These are phyloP conservation scores for Harlomillsia oculata DNA, from an alignment of 1,140 invertebrate species.

Conservation along the genomic window DNA sequence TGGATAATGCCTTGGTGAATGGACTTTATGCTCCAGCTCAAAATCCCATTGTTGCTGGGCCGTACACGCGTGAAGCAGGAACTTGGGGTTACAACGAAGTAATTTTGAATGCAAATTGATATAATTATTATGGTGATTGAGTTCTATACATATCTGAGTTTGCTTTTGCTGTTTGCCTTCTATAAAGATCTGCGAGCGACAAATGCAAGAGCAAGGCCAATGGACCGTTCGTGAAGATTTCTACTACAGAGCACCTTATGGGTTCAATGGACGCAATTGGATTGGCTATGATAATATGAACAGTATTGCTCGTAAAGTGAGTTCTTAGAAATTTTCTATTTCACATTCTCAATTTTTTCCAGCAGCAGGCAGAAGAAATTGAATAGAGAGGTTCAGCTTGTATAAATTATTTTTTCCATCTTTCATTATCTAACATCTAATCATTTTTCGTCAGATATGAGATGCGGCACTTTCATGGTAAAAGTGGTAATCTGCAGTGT, in stretches of 20 bases:
- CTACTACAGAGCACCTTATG: slow-evolving; percentile 41
- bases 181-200: slow-evolving; percentile 15
- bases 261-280: slow-evolving; percentile 43
- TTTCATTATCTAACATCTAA: no score
- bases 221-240: slow-evolving; percentile 40
- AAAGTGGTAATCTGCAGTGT: no score
- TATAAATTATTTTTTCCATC: no score
- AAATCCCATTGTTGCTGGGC: slow-evolving; percentile 53
- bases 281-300: slow-evolving; percentile 45
- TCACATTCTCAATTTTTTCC: neutral
- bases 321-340: neutral
- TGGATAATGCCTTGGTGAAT: slow-evolving; percentile 39
- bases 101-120: neutral
- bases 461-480: no score
- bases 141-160: slow-evolving; percentile 15
- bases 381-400: no score
- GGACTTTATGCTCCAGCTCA: slow-evolving; percentile 45
- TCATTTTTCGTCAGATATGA: no score
- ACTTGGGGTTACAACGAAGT: slow-evolving; percentile 65
- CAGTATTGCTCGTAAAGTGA: slow-evolving; percentile 39
- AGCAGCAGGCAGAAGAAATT: no score
- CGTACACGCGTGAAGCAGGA: slow-evolving; percentile 58
- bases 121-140: no score
- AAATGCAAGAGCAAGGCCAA: neutral
- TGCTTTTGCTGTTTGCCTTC: neutral